Base-by-base conservation (phyloP, 1,140 invertebrate genomes). In the Drosophila azteca region DNA sequence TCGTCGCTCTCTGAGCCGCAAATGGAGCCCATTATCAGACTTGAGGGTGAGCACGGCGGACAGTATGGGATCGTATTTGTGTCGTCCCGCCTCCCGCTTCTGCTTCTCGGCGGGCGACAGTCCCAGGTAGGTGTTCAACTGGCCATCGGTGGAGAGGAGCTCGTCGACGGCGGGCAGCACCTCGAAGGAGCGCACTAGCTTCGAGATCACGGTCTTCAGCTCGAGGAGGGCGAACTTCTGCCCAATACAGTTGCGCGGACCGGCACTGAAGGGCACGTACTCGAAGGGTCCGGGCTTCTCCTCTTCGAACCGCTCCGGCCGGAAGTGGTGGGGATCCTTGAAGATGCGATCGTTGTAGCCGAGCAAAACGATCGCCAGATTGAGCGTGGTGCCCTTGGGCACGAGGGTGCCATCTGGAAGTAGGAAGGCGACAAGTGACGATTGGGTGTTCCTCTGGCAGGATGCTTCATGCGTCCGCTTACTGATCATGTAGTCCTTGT, bases 251-350 rank as follows among this genome's bases (percentile, higher is more conserved):
- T 91, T 91, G 2, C 90, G 41, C 11, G 90, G 88, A 17, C 90
- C 89, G 4, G 90, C 90, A 68, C 89, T 91, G 68, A 96, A 96
- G 48, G 95, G 95, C 43, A 95, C 92, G 79, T 93, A 94, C 31
- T 93, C 77, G 62, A 92, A 94, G 3, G 89, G 92, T 71, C 85
- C 50, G 73, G 73, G 4, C 65, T 58, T 69, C 73, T 92, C 78
- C 0, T 69, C 64, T 3, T 94, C 84, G 92, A 97, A 97, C 79
- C 96, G 93, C 41, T 97, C 96, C 0, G 97, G 97, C 80, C 94
- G 93, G 87, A 96, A 97, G 17, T 91, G 92, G 4, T 95, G 92
- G 0, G 96, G 96, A 77, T 96, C 93, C 22, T 95, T 93, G 90
- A 94, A 97, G 49, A 92, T 49, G 5, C 92, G 78, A 1, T 70